Percentiles rank a stretch among this genome's conserved stretches.
These are phyloP conservation scores for Peromyscus melanophrys DNA, from an alignment of 2,797 vertebrate genomes.

Conservation along the genomic window DNA sequence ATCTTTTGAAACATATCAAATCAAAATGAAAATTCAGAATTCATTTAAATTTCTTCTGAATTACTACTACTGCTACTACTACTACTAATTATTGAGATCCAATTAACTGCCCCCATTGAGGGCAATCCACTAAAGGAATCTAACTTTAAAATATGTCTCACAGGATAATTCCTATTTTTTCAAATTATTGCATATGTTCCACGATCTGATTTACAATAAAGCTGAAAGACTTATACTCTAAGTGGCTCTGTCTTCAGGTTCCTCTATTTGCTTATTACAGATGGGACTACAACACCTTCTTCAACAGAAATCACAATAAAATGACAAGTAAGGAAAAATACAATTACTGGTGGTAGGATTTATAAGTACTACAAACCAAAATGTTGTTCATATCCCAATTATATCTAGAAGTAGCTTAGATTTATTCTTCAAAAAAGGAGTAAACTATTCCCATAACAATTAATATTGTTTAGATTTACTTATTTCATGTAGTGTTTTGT, in stretches of 20 bases:
- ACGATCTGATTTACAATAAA: slow-evolving; percentile 37
- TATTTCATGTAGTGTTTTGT: neutral
- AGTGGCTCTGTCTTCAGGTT: slow-evolving; percentile 43
- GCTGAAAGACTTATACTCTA: slow-evolving; percentile 38
- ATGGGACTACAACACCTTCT: neutral
- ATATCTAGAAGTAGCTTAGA: slow-evolving; percentile 30
- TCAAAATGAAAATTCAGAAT: slow-evolving; percentile 63
- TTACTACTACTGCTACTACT: neutral
- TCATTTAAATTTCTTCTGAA: slow-evolving; percentile 51
- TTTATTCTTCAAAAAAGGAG: slow-evolving; percentile 37
- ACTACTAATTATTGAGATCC: neutral
- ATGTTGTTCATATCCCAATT: slow-evolving; percentile 3
- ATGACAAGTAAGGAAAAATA: slow-evolving; percentile 41
- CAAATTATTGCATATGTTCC: slow-evolving; percentile 17
- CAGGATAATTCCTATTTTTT: slow-evolving; percentile 66
- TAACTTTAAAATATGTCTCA: slow-evolving; percentile 34
- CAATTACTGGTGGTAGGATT: slow-evolving; percentile 19
- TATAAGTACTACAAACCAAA: slow-evolving; percentile 16
- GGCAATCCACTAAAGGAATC: slow-evolving; percentile 35
- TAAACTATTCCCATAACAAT: slow-evolving; percentile 27
- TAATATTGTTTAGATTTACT: neutral
- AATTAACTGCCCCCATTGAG: slow-evolving; percentile 49
- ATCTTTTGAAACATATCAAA: slow-evolving; percentile 12
- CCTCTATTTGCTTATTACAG: slow-evolving; percentile 28
- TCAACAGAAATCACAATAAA: slow-evolving; percentile 65